These are phyloP conservation scores for Drosophila cardini DNA, from an alignment of 1,140 invertebrate species.

Conservation along the genomic window DNA sequence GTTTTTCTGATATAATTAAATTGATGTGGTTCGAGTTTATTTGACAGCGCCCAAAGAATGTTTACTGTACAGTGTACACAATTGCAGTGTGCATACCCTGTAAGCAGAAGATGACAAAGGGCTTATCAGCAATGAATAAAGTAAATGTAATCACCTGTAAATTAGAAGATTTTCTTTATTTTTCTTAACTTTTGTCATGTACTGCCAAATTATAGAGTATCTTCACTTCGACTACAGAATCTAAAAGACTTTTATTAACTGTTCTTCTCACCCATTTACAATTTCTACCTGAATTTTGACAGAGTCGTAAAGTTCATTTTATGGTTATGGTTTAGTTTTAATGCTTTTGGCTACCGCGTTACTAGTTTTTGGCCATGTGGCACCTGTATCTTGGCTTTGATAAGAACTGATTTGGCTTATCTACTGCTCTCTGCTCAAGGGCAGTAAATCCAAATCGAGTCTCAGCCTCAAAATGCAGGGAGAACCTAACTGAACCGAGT, in stretches of 20 bases:
- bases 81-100: not conserved
- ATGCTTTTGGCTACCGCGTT: conserved; percentile 8
- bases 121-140: too few species aligned
- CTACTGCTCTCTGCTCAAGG: conserved; percentile 5
- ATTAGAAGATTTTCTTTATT: not conserved
- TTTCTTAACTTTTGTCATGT: not conserved
- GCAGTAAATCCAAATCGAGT: conserved; percentile 34
- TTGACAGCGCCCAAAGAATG: conserved; percentile 7
- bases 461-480: not conserved
- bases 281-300: conserved; percentile 25
- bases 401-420: conserved; percentile 34
- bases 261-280: conserved; percentile 6
- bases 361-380: conserved; percentile 2
- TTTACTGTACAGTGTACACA: not conserved
- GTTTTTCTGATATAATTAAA: conserved; percentile 27
- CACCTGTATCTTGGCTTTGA: conserved; percentile 7
- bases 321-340: conserved; percentile 18
- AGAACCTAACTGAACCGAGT: not conserved
- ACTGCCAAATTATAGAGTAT: not conserved
- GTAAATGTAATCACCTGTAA: too few species aligned
- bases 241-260: not conserved
- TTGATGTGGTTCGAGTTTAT: conserved; percentile 21
- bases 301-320: conserved; percentile 20
- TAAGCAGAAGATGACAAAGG: not conserved
- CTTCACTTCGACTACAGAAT: not conserved